Evolutionary conservation across 2,888 invertebrate genomes (phyloP), one percentile per base, ranked within the genome.

Genomic region (Meloe dianella): DNA sequence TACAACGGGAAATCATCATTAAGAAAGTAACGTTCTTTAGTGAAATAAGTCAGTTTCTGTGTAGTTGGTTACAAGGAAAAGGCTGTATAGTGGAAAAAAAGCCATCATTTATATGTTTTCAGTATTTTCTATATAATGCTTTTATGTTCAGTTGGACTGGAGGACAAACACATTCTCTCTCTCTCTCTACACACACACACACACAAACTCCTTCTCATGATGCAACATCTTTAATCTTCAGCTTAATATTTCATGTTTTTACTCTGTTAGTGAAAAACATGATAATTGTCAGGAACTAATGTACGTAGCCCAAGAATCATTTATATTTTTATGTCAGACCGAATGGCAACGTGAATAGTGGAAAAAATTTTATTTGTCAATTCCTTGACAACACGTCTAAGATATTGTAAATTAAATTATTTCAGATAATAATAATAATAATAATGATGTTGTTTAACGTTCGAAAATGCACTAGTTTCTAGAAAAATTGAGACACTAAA

Each of bases 201-300:
- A n/a, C n/a, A n/a, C n/a, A n/a, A n/a, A n/a, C n/a, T n/a, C n/a
- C n/a, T n/a, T n/a, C n/a, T 41, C 8, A 74, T 78, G 75, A 76
- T 75, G 79, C 80, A 79, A 80, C 79, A 70, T 79, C 80, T 81
- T 81, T 81, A 80, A 81, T 81, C 81, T 80, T 75, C 73, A 76
- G 78, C 79, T 81, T 80, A 81, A 81, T 81, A 80, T 80, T 80
- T 81, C 80, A 80, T 77, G 77, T 79, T 79, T 80, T 80, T 80
- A 73, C 77, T 68, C 73, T 75, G 76, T 76, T 76, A 77, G 74
- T 79, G 78, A 78, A 79, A 80, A 80, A 80, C 79, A 79, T 72
- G 79, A 78, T 80, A 81, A 81, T 80, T 81, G 79, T 79, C 77
- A 75, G 77, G 77, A 76, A 78, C 79, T 79, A 79, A 80, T 80